These are phyloP conservation scores for Sebastes diploproa DNA, from an alignment of 2,797 vertebrate genomes.

Conservation along the genomic window DNA sequence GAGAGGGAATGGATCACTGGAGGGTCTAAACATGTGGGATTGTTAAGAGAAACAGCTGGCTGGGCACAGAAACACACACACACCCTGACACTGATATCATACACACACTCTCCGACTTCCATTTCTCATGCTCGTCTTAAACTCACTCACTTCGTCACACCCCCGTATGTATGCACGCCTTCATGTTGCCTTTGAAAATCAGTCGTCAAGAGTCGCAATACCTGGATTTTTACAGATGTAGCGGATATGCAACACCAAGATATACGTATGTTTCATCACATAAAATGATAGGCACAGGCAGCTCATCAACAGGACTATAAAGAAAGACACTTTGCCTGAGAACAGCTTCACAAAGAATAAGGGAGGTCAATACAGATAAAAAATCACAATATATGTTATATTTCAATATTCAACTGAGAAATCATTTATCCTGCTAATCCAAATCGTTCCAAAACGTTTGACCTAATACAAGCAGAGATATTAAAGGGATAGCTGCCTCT, in stretches of 20 bases:
- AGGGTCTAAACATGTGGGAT: constrained; percentile 75
- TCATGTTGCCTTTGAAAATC: constrained; percentile 34
- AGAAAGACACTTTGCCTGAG: not conserved
- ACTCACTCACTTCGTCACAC: constrained; percentile 64
- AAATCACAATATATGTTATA: not conserved
- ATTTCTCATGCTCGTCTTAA: constrained; percentile 72
- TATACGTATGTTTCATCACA: not conserved
- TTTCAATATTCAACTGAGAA: not conserved
- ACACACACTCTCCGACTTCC: constrained; percentile 66
- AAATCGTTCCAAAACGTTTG: not conserved
- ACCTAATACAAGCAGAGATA: not conserved
- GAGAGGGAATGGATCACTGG: constrained; percentile 81
- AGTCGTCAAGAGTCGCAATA: not conserved
- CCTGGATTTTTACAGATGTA: not conserved
- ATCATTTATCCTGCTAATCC: not conserved
- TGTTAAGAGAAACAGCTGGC: constrained; percentile 86
- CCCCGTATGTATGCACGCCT: constrained; percentile 29
- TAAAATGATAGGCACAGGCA: not conserved
- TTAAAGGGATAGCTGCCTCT: not conserved
- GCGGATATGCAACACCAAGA: not conserved
- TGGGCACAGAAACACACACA: constrained; percentile 63
- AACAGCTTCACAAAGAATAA: not conserved
- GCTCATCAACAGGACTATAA: not conserved
- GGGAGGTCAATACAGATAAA: not conserved
- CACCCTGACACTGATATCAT: constrained; percentile 79